Conservation (phyloP, 2,888 invertebrate species). For the Ichneumon xanthorius region DNA sequence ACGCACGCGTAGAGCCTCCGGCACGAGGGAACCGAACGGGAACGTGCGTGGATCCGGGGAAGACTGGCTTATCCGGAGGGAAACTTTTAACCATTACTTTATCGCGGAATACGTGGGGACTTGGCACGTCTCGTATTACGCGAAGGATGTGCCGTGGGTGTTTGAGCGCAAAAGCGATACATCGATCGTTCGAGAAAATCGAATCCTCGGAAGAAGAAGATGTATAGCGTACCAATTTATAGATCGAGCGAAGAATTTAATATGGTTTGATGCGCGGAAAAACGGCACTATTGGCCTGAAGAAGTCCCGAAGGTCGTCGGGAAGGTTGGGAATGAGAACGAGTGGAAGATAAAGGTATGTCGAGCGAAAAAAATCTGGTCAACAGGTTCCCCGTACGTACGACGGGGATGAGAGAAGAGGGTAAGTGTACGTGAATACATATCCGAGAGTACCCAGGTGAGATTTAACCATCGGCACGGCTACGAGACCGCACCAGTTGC, state of each 20-base stretch:
- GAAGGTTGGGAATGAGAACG: neutral
- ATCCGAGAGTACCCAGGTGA: neutral
- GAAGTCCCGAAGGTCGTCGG: neutral
- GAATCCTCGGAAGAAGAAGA: neutral
- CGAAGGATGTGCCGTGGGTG: conserved; percentile 9
- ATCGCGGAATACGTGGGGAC: neutral
- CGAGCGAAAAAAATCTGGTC: neutral
- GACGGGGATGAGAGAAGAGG: conserved; percentile 5
- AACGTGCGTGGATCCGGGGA: conserved; percentile 47
- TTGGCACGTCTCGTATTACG: conserved; percentile 1
- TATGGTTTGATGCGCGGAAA: neutral
- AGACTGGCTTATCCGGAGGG: conserved; percentile 23
- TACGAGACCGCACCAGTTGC: too few relatives aligned
- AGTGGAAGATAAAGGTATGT: neutral
- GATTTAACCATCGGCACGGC: too few relatives aligned
- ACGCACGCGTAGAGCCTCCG: conserved; percentile 10
- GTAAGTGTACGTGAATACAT: conserved; percentile 7
- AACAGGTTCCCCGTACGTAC: neutral
- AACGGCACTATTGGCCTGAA: neutral
- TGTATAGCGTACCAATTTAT: neutral
- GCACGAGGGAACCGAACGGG: conserved; percentile 26
- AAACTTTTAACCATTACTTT: neutral
- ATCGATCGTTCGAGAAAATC: neutral
- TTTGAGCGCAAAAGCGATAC: neutral
- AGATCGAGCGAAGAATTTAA: conserved; percentile 1